Base-by-base conservation (phyloP, 2,888 invertebrate species). In the Pyralis farinalis region DNA sequence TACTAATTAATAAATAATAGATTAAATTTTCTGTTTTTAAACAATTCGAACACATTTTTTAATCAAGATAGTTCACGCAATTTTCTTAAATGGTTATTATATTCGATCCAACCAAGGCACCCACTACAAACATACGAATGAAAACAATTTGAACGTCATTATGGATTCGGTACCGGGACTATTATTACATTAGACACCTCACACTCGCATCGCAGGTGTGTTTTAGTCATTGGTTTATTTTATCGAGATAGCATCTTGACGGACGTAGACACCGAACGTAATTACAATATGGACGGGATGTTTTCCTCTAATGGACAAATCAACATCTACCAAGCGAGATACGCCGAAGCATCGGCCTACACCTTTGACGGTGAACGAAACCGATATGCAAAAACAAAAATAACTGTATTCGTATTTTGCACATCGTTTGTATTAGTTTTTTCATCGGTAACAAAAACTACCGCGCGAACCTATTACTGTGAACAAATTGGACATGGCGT, bases 391-490 rank as follows among this genome's bases (percentile, higher is more conserved):
- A 79, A 25, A 83, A 82, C 71, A 71, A 77, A 71, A 77, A 66
- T 83, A 86, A 85, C 81, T 73, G 82, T 84, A 83, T 82, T 78
- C 70, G 76, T 76, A 73, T 75, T 82, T 78, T 70, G 76, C 77
- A 73, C 75, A 57, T 68, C 66, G 64, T 66, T 66, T 64, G 62
- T 77, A 65, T 71, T 68, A 55, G 52, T 70, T 76, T 79, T 83
- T 84, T 79, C 73, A 42, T 16, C 16, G 57, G 45, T 53, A 47
- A 56, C 71, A 77, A 83, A 83, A 82, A 83, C 58, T 55, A 53
- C 55, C 64, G 58, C 66, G 66, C 66, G 62, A 74, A 75, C 73
- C 72, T 79, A 82, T 84, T 83, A 83, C 57, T 50, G 56, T 58
- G 53, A 69, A 71, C 74, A 77, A 82, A 84, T 83, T 83, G 78